Conservation (phyloP, 2,797 vertebrate genomes). For the Halcyon chelicuti region DNA sequence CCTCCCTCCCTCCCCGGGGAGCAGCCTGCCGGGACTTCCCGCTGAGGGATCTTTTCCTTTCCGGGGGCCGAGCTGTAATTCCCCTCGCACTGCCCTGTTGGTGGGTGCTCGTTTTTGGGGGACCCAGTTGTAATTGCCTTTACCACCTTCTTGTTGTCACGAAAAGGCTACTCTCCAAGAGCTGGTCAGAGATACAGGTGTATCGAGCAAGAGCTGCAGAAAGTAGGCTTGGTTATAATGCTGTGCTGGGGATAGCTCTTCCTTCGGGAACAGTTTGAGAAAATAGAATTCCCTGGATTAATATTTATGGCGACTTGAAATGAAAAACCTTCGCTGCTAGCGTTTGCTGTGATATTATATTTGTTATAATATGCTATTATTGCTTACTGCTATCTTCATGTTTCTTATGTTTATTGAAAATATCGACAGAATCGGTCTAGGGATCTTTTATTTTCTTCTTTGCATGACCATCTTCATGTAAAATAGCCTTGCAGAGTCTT, state of each 20-base stretch:
- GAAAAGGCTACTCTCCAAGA: not conserved
- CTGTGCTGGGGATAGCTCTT: not conserved
- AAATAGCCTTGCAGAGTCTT: not conserved
- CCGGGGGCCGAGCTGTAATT: not conserved
- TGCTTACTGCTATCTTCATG: not conserved
- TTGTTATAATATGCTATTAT: not conserved
- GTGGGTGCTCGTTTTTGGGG: not conserved
- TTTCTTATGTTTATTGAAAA: not conserved
- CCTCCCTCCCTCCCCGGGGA: not conserved
- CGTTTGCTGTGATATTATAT: not conserved
- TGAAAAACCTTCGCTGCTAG: not conserved
- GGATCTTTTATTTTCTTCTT: not conserved
- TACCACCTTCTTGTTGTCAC: not conserved
- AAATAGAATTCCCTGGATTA: not conserved
- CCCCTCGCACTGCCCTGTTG: not conserved
- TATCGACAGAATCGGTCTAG: not conserved
- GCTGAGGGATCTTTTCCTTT: rapidly evolving
- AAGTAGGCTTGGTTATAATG: not conserved
- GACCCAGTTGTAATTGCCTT: not conserved
- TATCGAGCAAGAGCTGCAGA: not conserved
- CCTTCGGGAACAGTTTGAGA: not conserved
- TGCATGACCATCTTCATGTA: not conserved
- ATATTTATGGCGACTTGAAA: not conserved
- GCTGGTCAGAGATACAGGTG: not conserved
- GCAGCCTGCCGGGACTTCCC: not conserved